phyloP scores from a whole-genome alignment of 2,888 invertebrate genomes.

The Apeira syringaria region DNA sequence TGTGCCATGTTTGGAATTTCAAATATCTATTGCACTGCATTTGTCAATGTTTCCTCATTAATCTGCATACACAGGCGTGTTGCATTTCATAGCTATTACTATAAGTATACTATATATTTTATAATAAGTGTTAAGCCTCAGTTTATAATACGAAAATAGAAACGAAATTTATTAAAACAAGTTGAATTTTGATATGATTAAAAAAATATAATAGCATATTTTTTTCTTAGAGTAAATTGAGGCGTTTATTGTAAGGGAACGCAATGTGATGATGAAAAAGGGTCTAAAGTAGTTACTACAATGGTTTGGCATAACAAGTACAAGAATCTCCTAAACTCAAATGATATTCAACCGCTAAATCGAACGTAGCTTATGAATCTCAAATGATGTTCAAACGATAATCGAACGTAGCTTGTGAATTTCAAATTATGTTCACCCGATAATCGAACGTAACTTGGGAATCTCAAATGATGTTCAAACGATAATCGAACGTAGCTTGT shows the following conservation, averaged over 20 bases:
- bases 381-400: too few relatives aligned
- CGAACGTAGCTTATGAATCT: too few relatives aligned
- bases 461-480: too few relatives aligned
- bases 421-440: too few relatives aligned
- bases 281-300: constrained; percentile 68
- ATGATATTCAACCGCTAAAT: too few relatives aligned
- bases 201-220: constrained; percentile 28
- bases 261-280: constrained; percentile 78
- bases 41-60: constrained; percentile 35
- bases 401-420: too few relatives aligned
- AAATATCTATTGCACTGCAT: constrained; percentile 39
- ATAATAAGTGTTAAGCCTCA: constrained; percentile 42
- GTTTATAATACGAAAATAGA: constrained; percentile 14
- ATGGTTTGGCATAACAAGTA: constrained; percentile 67
- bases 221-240: constrained; percentile 28
- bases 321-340: constrained; percentile 47
- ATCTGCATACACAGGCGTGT: constrained; percentile 14
- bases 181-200: constrained; percentile 16
- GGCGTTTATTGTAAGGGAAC: constrained; percentile 65
- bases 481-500: too few relatives aligned
- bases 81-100: constrained; percentile 41
- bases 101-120: constrained; percentile 47
- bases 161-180: constrained; percentile 6
- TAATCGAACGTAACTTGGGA: too few relatives aligned
- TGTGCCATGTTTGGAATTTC: constrained; percentile 63